Conservation (phyloP, 2,888 invertebrate genomes). For the Cynaeus angustus region DNA sequence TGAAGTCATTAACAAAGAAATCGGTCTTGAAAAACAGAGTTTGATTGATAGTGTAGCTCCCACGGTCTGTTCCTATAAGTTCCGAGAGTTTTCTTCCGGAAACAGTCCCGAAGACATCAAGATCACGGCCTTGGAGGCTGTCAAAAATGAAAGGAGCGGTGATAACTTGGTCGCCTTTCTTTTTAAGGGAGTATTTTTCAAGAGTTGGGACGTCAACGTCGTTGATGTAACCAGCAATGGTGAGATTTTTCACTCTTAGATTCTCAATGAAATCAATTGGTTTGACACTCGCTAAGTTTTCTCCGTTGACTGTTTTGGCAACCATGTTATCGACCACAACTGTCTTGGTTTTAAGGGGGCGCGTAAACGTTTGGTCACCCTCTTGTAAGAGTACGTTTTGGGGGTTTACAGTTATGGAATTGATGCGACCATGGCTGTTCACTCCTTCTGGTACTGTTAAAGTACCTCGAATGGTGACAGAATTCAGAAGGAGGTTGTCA, state of each 20-base stretch:
- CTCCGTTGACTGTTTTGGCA: constrained; percentile 61
- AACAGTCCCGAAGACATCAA: constrained; percentile 57
- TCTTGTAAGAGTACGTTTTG: constrained; percentile 63
- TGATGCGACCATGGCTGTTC: constrained; percentile 61
- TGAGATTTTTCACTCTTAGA: constrained; percentile 69
- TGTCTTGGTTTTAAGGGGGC: constrained; percentile 58
- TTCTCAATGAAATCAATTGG: constrained; percentile 43
- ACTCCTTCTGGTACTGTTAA: constrained; percentile 61
- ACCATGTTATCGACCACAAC: constrained; percentile 58
- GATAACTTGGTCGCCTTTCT: constrained; percentile 72
- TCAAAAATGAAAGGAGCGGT: constrained; percentile 66
- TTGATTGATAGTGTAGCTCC: constrained; percentile 70
- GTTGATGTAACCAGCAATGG: constrained; percentile 73
- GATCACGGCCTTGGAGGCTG: constrained; percentile 64
- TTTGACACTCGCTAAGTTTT: constrained; percentile 49
- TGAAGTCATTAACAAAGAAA: constrained; percentile 68
- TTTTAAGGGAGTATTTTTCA: constrained; percentile 71
- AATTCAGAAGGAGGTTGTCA: constrained; percentile 56
- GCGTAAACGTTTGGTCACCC: constrained; percentile 67
- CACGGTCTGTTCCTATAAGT: constrained; percentile 69
- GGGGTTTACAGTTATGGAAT: constrained; percentile 62
- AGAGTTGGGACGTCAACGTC: constrained; percentile 70
- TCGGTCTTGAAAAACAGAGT: constrained; percentile 70
- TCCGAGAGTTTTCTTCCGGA: constrained; percentile 61
- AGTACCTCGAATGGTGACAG: constrained; percentile 64